phyloP scores from a whole-genome alignment of 37 sponge, comb jelly and placozoan genomes.

The Hormiphora californensis region DNA sequence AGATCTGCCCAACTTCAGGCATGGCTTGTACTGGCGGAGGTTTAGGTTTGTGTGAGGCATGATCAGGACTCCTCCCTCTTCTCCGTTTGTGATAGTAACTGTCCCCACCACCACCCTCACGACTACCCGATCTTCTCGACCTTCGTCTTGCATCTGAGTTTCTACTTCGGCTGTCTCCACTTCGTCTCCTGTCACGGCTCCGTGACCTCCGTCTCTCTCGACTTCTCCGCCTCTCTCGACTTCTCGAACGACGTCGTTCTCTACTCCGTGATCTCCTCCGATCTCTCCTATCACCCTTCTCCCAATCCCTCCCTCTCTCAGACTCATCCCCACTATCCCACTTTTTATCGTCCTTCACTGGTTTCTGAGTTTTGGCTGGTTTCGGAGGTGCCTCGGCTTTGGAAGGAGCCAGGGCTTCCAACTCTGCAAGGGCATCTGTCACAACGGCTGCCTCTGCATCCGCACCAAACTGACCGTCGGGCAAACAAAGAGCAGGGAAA shows the following conservation, averaged over 20 bases:
- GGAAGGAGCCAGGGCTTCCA: constrained; percentile 48
- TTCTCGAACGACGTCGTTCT: not conserved
- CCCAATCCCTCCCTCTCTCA: not conserved
- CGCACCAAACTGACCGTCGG: constrained; percentile 53
- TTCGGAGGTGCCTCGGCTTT: not conserved
- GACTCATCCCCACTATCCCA: constrained; percentile 27
- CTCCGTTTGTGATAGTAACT: constrained; percentile 39
- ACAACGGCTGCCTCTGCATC: constrained; percentile 9
- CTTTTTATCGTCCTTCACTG: constrained; percentile 1
- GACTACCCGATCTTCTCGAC: constrained; percentile 48
- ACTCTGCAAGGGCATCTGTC: constrained; percentile 51
- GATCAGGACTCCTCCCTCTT: constrained; percentile 9
- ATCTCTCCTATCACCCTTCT: not conserved
- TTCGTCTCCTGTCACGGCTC: constrained; percentile 44
- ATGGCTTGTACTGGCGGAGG: not conserved
- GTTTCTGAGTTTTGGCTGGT: no score
- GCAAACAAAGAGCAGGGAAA: constrained; percentile 75
- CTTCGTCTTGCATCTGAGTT: not conserved
- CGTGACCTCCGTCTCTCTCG: constrained; percentile 24
- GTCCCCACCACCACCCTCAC: constrained; percentile 40
- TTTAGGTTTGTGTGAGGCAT: not conserved
- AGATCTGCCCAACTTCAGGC: constrained; percentile 58
- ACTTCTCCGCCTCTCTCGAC: not conserved
- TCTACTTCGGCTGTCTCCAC: not conserved
- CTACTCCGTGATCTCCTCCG: not conserved